Evolutionary conservation across 2,797 vertebrate species (phyloP).

Genomic region (Microtus californicus): DNA sequence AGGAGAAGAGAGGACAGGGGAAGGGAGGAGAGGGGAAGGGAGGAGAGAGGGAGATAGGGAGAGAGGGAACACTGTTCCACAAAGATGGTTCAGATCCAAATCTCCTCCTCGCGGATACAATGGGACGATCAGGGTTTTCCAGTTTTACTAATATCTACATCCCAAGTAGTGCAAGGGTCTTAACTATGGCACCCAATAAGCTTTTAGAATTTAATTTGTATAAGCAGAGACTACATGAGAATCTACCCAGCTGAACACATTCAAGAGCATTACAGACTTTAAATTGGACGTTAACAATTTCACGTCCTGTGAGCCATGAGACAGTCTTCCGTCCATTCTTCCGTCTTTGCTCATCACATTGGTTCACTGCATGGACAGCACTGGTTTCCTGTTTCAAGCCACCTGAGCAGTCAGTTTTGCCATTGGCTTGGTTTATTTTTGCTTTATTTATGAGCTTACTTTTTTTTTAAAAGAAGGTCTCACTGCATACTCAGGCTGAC

Average conservation of each 20-base stretch:
- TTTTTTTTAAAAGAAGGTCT: neutral
- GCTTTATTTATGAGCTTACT: neutral
- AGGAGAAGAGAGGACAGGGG: neutral
- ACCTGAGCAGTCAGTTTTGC: neutral
- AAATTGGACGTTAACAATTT: conserved; percentile 22
- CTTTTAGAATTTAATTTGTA: conserved; percentile 7
- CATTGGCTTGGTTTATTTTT: neutral
- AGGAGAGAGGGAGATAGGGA: neutral
- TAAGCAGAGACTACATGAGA: neutral
- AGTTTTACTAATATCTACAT: neutral
- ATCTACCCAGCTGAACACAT: neutral
- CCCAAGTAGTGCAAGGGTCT: neutral
- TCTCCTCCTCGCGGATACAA: fast-evolving
- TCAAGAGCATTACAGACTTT: conserved; percentile 46
- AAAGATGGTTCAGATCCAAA: neutral
- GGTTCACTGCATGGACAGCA: neutral
- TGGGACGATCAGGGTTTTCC: neutral
- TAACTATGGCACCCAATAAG: neutral
- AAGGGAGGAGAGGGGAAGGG: fast-evolving
- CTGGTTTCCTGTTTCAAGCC: neutral
- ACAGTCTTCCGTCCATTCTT: neutral
- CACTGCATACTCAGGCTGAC: neutral
- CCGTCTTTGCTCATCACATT: neutral
- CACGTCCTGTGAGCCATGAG: neutral
- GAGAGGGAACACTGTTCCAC: too few species aligned